These are phyloP conservation scores for Scolopax bukidnonensis DNA, from an alignment of 2,797 vertebrate species.

Conservation along the genomic window DNA sequence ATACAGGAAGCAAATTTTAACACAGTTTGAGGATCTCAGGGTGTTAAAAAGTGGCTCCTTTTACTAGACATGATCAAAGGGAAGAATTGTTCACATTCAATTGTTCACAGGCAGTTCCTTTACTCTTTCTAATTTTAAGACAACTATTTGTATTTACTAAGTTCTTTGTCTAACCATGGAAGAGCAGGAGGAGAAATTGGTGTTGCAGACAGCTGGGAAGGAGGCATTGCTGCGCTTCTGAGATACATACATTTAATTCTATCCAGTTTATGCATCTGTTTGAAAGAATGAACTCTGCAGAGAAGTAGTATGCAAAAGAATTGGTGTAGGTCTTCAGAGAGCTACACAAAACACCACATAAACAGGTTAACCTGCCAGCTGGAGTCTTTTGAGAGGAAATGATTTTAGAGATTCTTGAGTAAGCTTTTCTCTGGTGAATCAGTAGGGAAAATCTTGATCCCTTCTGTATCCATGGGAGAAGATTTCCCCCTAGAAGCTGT, in stretches of 20 bases:
- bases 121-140: neutral
- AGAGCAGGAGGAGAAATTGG: neutral
- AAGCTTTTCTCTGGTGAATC: neutral
- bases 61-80: neutral
- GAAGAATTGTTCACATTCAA: neutral
- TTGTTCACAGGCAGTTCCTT: neutral
- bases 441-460: neutral
- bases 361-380: neutral
- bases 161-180: neutral
- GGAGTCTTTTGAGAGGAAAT: neutral
- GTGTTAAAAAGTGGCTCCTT: neutral
- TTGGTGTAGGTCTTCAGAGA: neutral
- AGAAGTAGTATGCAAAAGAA: neutral
- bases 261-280: neutral
- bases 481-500: neutral
- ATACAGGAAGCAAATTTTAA: neutral
- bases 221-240: accelerated
- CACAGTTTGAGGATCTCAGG: neutral
- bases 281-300: neutral
- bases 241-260: neutral
- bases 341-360: neutral
- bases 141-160: neutral
- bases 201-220: neutral
- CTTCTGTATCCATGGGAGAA: neutral
- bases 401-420: neutral